Evolutionary conservation across 2,797 vertebrate species (phyloP).

Genomic region (Etheostoma nigrum): DNA sequence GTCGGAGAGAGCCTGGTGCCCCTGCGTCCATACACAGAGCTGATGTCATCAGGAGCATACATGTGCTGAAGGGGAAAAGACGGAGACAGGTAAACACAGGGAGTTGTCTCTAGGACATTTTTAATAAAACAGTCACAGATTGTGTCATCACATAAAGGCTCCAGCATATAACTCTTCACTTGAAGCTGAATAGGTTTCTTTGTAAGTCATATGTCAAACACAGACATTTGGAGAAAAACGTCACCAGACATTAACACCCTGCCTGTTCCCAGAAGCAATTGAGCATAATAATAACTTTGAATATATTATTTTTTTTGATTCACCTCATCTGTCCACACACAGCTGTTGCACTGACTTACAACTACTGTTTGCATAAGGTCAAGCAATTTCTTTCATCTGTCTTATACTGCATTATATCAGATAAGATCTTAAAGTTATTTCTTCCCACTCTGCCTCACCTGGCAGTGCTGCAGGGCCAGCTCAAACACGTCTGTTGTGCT

Average conservation of each 20-base stretch:
- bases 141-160: slow-evolving; percentile 20
- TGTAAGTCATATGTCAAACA: slow-evolving; percentile 22
- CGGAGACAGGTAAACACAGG: slow-evolving; percentile 32
- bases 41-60: slow-evolving; percentile 83
- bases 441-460: slow-evolving; percentile 75
- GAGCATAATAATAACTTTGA: not conserved
- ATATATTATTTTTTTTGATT: not conserved
- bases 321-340: slow-evolving; percentile 18
- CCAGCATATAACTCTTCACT: slow-evolving; percentile 13
- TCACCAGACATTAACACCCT: slow-evolving; percentile 21
- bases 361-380: slow-evolving; percentile 11
- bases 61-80: slow-evolving; percentile 79
- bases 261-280: not conserved
- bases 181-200: slow-evolving; percentile 35
- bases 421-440: slow-evolving; percentile 5
- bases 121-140: not conserved
- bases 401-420: slow-evolving; percentile 14
- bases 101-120: not conserved
- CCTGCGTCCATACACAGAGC: slow-evolving; percentile 88
- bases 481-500: slow-evolving; percentile 89
- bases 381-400: slow-evolving; percentile 25
- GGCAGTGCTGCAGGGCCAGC: slow-evolving; percentile 87
- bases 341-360: not conserved
- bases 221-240: slow-evolving; percentile 18
- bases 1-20: slow-evolving; percentile 86